Evolutionary conservation across 2,113 vertebrate species (phyloP).

Genomic region (Corydoras sp.): DNA sequence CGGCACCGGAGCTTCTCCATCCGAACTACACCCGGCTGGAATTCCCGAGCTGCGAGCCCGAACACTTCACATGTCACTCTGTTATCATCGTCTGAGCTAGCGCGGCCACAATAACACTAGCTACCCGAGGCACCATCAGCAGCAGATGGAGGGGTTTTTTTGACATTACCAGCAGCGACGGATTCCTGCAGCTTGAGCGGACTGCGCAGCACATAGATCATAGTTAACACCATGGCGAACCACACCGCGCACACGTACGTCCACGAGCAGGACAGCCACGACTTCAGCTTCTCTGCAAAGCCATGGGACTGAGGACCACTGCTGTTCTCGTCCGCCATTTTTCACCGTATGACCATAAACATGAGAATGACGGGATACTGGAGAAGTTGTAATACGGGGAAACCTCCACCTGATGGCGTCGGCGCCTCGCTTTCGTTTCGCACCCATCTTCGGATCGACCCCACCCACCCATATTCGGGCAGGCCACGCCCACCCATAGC

Average conservation of each 20-base stretch:
- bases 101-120: not conserved
- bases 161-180: constrained; percentile 76
- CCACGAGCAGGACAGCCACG: constrained; percentile 75
- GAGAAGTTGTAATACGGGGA: constrained; percentile 40
- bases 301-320: constrained; percentile 67
- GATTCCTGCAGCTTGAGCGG: constrained; percentile 86
- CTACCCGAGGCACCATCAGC: not conserved
- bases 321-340: constrained; percentile 68
- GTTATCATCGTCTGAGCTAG: not conserved
- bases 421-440: not conserved
- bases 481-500: too few species aligned
- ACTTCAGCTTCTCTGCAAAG: constrained; percentile 68
- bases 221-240: constrained; percentile 75
- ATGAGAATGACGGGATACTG: constrained; percentile 72
- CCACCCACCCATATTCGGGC: constrained; percentile 1
- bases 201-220: constrained; percentile 82
- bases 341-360: constrained; percentile 73
- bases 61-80: not conserved
- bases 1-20: not conserved
- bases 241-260: constrained; percentile 77
- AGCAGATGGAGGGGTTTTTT: not conserved
- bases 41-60: not conserved
- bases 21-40: not conserved
- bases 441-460: constrained; percentile 6
- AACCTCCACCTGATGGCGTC: constrained; percentile 8